Percentiles rank a stretch among this genome's conserved stretches.
phyloP scores from a whole-genome alignment of 2,888 invertebrate genomes.

The Drosophila pseudotakahashii region DNA sequence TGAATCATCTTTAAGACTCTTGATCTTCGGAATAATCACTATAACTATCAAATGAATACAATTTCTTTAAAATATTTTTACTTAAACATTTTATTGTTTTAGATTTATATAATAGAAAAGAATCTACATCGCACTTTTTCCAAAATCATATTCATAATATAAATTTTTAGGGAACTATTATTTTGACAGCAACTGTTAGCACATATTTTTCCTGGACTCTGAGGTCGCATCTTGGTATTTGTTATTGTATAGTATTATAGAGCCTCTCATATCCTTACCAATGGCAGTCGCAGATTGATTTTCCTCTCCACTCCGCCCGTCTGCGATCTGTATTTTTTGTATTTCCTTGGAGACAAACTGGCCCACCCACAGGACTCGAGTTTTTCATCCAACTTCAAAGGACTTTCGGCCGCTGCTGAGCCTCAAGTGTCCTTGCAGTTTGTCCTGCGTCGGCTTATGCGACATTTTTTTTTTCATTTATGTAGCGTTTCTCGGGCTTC shows the following conservation, averaged over 20 bases:
- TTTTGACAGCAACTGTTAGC: conserved; percentile 1
- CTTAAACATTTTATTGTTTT: too few relatives aligned
- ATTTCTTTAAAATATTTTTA: background rate
- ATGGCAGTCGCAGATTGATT: conserved; percentile 74
- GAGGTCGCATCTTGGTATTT: conserved; percentile 44
- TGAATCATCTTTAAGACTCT: background rate
- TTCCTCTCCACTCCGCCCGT: conserved; percentile 42
- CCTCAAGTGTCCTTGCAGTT: conserved; percentile 64
- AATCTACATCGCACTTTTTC: too few relatives aligned
- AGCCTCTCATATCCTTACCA: conserved; percentile 45
- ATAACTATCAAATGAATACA: background rate
- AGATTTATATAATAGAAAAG: too few relatives aligned
- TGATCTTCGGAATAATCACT: background rate
- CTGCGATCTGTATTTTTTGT: conserved; percentile 64
- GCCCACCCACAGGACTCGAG: conserved; percentile 54
- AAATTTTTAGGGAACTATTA: background rate
- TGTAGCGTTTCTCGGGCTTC: conserved; percentile 54
- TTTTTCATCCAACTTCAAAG: conserved; percentile 75
- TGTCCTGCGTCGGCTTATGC: conserved; percentile 35
- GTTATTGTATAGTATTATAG: conserved; percentile 50
- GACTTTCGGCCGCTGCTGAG: conserved; percentile 55
- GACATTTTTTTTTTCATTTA: conserved; percentile 65
- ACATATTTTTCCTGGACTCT: conserved; percentile 11
- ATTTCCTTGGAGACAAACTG: conserved; percentile 81
- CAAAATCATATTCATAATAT: too few relatives aligned